phyloP scores from a whole-genome alignment of 2,888 invertebrate species.

The Heliconius cydno region DNA sequence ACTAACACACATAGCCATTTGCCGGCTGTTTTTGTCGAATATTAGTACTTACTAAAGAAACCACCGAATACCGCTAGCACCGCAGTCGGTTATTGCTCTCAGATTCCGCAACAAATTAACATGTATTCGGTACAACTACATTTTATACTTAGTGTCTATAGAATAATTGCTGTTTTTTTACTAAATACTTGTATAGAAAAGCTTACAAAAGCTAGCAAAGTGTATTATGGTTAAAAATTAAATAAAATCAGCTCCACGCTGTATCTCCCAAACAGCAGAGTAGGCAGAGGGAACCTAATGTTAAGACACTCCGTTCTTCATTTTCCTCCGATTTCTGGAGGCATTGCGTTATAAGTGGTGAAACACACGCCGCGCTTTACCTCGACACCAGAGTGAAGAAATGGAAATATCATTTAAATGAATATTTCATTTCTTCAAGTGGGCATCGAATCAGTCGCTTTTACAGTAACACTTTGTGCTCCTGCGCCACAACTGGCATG shows the following conservation, averaged over 20 bases:
- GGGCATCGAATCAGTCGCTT: too few relatives aligned
- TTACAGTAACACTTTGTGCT: too few relatives aligned
- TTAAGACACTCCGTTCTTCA: too few relatives aligned
- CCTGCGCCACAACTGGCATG: not conserved
- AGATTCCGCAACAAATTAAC: conserved; percentile 83
- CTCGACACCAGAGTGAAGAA: too few relatives aligned
- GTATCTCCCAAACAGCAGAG: too few relatives aligned
- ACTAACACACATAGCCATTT: conserved; percentile 58
- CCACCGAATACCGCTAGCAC: conserved; percentile 81
- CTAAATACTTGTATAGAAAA: conserved; percentile 45
- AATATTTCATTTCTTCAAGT: too few relatives aligned
- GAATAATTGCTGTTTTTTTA: conserved; percentile 65
- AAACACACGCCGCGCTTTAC: too few relatives aligned
- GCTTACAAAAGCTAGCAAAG: conserved; percentile 46
- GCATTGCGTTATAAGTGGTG: too few relatives aligned
- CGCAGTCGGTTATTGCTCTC: conserved; percentile 81
- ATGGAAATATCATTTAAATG: too few relatives aligned
- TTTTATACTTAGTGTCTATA: conserved; percentile 77
- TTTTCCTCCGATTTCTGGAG: too few relatives aligned
- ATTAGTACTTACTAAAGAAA: conserved; percentile 76
- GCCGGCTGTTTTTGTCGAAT: conserved; percentile 77
- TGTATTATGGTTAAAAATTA: not conserved
- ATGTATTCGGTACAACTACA: conserved; percentile 82
- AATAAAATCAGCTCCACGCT: too few relatives aligned
- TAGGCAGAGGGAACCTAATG: too few relatives aligned